These are phyloP conservation scores for Macrosiphum euphorbiae DNA, from an alignment of 2,888 invertebrate species.

Conservation along the genomic window DNA sequence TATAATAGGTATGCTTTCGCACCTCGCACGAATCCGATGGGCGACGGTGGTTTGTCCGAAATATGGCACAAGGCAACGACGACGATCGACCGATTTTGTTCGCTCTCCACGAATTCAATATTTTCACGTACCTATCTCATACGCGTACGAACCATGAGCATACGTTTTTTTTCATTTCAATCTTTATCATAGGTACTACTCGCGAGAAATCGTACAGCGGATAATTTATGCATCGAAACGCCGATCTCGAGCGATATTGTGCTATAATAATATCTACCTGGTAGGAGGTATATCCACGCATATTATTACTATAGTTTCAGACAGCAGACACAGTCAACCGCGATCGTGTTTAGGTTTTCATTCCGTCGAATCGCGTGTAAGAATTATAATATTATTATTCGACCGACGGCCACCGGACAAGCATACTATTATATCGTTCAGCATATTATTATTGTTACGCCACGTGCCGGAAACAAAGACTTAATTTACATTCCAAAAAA, in stretches of 20 bases:
- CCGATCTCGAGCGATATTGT: not conserved
- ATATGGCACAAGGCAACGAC: conserved; percentile 40
- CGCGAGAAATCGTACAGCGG: not conserved
- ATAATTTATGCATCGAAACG: not conserved
- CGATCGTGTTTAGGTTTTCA: not conserved
- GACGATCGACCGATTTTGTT: not conserved
- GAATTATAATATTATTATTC: not conserved
- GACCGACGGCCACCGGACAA: not conserved
- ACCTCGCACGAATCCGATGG: not conserved
- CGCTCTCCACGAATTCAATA: not conserved
- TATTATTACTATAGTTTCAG: not conserved
- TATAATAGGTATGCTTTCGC: not conserved
- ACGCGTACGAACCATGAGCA: not conserved
- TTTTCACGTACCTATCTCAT: not conserved
- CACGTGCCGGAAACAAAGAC: not conserved
- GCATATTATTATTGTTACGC: not conserved
- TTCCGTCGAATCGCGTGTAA: not conserved
- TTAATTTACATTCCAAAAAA: not conserved
- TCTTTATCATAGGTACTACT: not conserved
- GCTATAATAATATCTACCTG: not conserved
- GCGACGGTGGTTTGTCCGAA: not conserved
- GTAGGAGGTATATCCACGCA: not conserved
- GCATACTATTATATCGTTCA: not conserved
- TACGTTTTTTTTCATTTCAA: not conserved
- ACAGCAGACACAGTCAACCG: not conserved